phyloP scores from a whole-genome alignment of 2,888 invertebrate species.

The Synergus japonicus region DNA sequence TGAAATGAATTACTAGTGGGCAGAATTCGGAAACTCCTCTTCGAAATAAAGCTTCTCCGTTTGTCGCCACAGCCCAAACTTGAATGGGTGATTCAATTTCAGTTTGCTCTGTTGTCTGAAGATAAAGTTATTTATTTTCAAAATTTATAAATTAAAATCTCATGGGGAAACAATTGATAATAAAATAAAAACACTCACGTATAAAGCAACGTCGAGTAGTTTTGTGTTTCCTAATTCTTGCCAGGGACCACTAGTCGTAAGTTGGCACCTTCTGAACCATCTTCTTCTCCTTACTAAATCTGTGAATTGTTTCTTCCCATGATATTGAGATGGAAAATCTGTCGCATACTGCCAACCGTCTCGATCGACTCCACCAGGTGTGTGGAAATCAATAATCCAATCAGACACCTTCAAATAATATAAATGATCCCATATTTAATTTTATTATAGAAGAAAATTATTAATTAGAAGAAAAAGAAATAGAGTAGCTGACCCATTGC shows the following conservation, averaged over 20 bases:
- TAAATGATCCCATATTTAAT: conserved; percentile 6
- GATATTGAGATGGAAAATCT: conserved; percentile 93
- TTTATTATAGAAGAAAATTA: neutral
- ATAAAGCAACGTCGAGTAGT: conserved; percentile 88
- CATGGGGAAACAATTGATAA: conserved; percentile 3
- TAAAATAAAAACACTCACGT: conserved; percentile 78
- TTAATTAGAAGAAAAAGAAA: neutral
- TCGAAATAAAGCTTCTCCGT: conserved; percentile 91
- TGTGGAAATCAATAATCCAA: conserved; percentile 95
- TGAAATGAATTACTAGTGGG: conserved; percentile 82
- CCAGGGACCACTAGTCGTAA: conserved; percentile 93
- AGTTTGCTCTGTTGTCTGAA: conserved; percentile 76
- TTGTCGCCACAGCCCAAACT: conserved; percentile 92
- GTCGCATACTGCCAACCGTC: conserved; percentile 98
- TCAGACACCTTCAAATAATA: conserved; percentile 83
- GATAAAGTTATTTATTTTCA: neutral
- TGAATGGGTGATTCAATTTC: conserved; percentile 78
- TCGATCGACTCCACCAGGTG: conserved; percentile 92
- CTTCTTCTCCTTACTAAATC: conserved; percentile 92
- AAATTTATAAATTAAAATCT: neutral
- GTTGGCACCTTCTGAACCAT: conserved; percentile 90
- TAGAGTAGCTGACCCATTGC: conserved; percentile 85
- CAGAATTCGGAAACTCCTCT: conserved; percentile 86
- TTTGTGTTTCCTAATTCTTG: conserved; percentile 91
- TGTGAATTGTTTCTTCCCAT: conserved; percentile 90